Evolutionary conservation across 2,797 vertebrate genomes (phyloP).

Genomic region (Catharus ustulatus): DNA sequence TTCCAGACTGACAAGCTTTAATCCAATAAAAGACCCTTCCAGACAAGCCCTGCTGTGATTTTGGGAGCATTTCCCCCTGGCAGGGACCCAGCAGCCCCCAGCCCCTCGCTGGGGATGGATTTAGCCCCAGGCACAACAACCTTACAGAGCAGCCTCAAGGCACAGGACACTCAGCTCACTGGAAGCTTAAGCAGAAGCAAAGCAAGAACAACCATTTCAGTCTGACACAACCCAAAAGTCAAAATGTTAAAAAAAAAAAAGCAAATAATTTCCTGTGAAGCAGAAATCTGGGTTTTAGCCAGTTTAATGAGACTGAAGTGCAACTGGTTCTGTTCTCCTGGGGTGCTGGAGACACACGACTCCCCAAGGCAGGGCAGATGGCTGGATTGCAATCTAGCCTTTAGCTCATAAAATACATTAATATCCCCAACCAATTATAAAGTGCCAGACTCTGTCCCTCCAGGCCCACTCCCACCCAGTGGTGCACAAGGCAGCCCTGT

Average conservation of each 20-base stretch:
- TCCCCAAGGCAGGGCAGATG: slow-evolving; percentile 41
- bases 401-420: slow-evolving; percentile 19
- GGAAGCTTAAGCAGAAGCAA: neutral
- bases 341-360: neutral
- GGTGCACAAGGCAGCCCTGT: neutral
- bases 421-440: slow-evolving; percentile 28
- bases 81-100: neutral
- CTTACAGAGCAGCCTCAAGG: neutral
- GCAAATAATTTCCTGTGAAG: slow-evolving; percentile 35
- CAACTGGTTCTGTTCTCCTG: neutral
- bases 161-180: neutral
- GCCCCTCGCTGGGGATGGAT: neutral
- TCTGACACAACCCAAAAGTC: neutral
- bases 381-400: neutral
- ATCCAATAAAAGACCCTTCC: neutral
- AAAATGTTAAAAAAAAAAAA: neutral
- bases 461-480: accelerated
- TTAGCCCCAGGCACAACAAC: neutral
- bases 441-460: slow-evolving; percentile 7
- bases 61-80: neutral
- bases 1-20: neutral
- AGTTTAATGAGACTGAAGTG: slow-evolving; percentile 5
- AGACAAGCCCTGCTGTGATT: neutral
- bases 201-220: neutral
- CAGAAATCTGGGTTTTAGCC: slow-evolving; percentile 8